Evolutionary conservation across 2,113 vertebrate genomes (phyloP).

Genomic region (Syrmaticus mikado): DNA sequence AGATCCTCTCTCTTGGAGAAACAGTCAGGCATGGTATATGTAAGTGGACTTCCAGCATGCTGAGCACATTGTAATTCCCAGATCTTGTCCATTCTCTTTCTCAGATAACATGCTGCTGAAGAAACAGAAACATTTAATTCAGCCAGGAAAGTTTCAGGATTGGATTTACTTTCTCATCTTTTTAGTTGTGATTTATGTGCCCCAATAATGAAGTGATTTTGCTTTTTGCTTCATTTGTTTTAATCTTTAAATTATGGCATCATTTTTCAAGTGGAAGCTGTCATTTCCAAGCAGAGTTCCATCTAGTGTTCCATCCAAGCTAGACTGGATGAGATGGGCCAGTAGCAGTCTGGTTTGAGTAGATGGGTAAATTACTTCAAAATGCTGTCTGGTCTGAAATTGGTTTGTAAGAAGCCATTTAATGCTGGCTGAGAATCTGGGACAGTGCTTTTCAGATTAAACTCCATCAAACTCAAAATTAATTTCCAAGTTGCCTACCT

Average conservation of each 20-base stretch:
- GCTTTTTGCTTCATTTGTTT: not conserved
- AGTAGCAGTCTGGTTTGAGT: not conserved
- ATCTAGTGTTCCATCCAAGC: not conserved
- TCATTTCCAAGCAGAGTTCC: not conserved
- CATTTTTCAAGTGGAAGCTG: not conserved
- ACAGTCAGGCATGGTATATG: not conserved
- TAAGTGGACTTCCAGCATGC: not conserved
- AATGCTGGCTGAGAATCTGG: not conserved
- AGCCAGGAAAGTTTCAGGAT: not conserved
- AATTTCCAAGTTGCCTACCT: not conserved
- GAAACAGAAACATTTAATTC: not conserved
- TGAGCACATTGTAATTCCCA: not conserved
- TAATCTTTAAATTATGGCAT: not conserved
- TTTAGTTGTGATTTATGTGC: not conserved
- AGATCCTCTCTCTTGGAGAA: not conserved
- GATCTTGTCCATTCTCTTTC: not conserved
- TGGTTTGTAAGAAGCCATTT: not conserved
- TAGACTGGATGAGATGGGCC: not conserved
- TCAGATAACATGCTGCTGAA: not conserved
- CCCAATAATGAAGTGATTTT: not conserved
- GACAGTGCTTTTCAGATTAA: not conserved
- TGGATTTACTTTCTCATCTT: not conserved
- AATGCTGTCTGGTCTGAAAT: not conserved
- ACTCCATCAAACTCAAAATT: not conserved
- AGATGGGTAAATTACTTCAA: not conserved